Evolutionary conservation across 2,888 invertebrate species (phyloP).

Genomic region (Xylocampa areola): DNA sequence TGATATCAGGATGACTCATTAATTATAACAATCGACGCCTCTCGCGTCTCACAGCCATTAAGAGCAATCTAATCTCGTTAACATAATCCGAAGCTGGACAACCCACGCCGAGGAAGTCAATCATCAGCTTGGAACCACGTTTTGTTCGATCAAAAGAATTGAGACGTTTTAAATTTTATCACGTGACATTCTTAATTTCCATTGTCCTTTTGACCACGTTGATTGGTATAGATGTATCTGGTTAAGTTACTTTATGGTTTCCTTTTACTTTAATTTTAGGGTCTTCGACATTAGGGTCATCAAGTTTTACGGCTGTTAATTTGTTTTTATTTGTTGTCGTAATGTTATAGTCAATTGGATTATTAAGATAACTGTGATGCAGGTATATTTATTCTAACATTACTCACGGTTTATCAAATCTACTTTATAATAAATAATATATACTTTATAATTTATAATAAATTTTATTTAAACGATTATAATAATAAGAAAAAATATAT

Average conservation of each 20-base stretch:
- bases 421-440: too few species aligned
- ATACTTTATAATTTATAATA: too few species aligned
- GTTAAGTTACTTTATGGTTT: constrained; percentile 36
- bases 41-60: constrained; percentile 86
- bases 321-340: constrained; percentile 4
- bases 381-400: too few species aligned
- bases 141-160: constrained; percentile 56
- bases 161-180: constrained; percentile 53
- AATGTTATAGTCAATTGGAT: constrained; percentile 6
- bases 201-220: constrained; percentile 32
- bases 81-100: constrained; percentile 72
- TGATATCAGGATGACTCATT: constrained; percentile 80
- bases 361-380: too few species aligned
- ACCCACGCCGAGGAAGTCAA: constrained; percentile 86
- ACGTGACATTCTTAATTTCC: constrained; percentile 46
- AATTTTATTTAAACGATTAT: too few species aligned
- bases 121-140: constrained; percentile 69
- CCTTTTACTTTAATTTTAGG: constrained; percentile 34
- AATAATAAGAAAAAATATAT: too few species aligned
- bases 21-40: constrained; percentile 87
- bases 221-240: constrained; percentile 24
- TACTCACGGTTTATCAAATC: too few species aligned
- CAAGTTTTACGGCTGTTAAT: constrained; percentile 18
- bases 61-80: constrained; percentile 88
- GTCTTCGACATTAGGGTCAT: background rate